Percentiles rank a stretch among this genome's conserved stretches.
Evolutionary conservation across 64 coral and sea anemone genomes (phyloP).

Genomic region (Actinia tenebrosa): DNA sequence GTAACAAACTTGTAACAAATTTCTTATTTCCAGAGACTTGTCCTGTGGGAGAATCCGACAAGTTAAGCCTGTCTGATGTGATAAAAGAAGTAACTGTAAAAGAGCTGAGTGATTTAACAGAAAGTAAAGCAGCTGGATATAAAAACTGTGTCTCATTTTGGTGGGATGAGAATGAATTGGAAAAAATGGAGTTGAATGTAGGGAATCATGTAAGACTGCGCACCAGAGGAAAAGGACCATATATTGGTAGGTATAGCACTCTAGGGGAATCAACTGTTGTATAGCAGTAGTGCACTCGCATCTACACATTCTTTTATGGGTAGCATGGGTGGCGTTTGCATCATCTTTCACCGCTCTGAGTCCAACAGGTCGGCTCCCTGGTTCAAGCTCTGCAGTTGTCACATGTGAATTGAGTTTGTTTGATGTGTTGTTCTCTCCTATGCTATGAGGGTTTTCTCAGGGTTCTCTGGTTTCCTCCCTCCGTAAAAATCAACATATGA

Average conservation of each 20-base stretch:
- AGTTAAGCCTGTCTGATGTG: conserved; percentile 43
- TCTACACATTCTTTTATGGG: too few relatives aligned
- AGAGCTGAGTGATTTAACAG: conserved; percentile 50
- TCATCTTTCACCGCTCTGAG: too few relatives aligned
- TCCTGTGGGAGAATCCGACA: conserved; percentile 48
- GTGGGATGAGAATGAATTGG: conserved; percentile 78
- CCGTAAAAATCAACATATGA: too few relatives aligned
- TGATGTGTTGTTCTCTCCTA: too few relatives aligned
- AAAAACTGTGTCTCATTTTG: conserved; percentile 66
- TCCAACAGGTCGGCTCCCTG: too few relatives aligned
- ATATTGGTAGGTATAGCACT: conserved; percentile 52
- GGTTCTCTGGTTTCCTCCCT: too few relatives aligned
- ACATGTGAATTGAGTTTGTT: too few relatives aligned
- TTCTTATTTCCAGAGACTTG: conserved; percentile 33
- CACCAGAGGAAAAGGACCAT: conserved; percentile 68
- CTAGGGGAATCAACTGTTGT: not conserved
- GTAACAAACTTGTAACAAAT: too few relatives aligned
- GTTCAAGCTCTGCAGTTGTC: too few relatives aligned
- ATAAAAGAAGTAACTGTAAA: conserved; percentile 39
- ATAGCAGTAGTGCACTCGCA: not conserved
- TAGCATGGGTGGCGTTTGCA: too few relatives aligned
- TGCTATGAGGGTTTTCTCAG: too few relatives aligned
- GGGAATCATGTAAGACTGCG: conserved; percentile 64
- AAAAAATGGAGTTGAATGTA: conserved; percentile 58
- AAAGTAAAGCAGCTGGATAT: conserved; percentile 37